A percentile compares a stretch with the other conserved stretches of the same genome.
These are phyloP conservation scores for Tribolium freemani DNA, from an alignment of 2,888 invertebrate genomes.

Conservation along the genomic window DNA sequence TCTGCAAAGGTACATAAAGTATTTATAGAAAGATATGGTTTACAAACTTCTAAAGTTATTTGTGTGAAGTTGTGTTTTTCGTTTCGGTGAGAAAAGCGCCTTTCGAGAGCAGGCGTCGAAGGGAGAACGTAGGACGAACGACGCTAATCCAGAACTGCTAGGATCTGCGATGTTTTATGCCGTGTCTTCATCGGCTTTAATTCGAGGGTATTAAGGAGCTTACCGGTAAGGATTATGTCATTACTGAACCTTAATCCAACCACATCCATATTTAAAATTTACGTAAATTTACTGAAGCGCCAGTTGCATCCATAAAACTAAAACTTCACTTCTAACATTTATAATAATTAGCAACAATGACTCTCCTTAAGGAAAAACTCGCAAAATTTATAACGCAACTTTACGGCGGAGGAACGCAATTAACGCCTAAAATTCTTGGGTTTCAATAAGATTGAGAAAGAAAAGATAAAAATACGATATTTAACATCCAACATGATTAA, in stretches of 20 bases:
- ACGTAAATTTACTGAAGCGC: conserved; percentile 48
- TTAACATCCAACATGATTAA: too few species aligned
- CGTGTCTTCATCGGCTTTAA: conserved; percentile 64
- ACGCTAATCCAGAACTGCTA: conserved; percentile 58
- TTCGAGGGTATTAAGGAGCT: conserved; percentile 63
- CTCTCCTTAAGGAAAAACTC: too few species aligned
- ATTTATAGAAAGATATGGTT: conserved; percentile 19
- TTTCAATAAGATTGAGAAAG: too few species aligned
- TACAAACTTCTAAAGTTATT: conserved; percentile 18
- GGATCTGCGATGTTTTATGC: conserved; percentile 61
- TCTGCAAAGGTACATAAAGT: not conserved
- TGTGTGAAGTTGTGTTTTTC: conserved; percentile 17
- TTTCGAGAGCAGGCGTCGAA: conserved; percentile 11
- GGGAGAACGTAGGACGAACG: conserved; percentile 33
- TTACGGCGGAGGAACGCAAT: too few species aligned
- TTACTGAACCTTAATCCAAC: conserved; percentile 60
- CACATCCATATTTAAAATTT: conserved; percentile 63
- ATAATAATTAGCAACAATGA: not conserved
- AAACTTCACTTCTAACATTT: not conserved
- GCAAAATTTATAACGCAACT: too few species aligned
- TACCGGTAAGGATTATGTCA: conserved; percentile 64
- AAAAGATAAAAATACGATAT: too few species aligned
- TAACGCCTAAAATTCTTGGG: too few species aligned
- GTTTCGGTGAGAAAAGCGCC: conserved; percentile 5
- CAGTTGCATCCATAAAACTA: conserved; percentile 17